Percentiles rank a stretch among this genome's conserved stretches.
Conservation (phyloP, 2,888 invertebrate genomes). For the Sinodicranocentrus sp. region DNA sequence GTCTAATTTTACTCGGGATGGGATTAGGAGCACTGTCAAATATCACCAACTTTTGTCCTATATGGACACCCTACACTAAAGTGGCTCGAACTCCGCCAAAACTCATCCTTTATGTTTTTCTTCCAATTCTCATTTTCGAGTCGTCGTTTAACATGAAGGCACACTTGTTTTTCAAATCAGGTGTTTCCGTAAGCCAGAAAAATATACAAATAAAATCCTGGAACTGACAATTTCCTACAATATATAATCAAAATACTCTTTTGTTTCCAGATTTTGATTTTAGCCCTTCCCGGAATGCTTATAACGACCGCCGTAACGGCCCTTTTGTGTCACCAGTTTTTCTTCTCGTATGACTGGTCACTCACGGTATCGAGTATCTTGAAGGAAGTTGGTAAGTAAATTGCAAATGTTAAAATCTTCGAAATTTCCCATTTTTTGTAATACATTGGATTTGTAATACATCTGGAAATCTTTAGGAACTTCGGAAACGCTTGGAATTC, state of each 20-base stretch:
- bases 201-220: not conserved
- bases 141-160: conserved; percentile 74
- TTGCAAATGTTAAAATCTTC: not conserved
- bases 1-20: conserved; percentile 72
- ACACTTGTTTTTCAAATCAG: conserved; percentile 67
- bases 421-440: not conserved
- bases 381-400: conserved; percentile 78
- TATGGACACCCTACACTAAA: conserved; percentile 63
- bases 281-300: conserved; percentile 63
- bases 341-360: conserved; percentile 78
- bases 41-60: conserved; percentile 45
- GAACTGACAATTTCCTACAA: not conserved
- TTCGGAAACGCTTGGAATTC: conserved; percentile 78
- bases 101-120: conserved; percentile 72
- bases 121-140: conserved; percentile 75
- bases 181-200: not conserved
- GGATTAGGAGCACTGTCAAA: conserved; percentile 57
- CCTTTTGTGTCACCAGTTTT: conserved; percentile 69
- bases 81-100: conserved; percentile 72
- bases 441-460: not conserved
- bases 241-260: not conserved
- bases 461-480: conserved; percentile 74
- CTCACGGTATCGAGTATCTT: no score
- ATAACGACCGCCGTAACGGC: conserved; percentile 74
- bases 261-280: conserved; percentile 69